A percentile compares a stretch with the other conserved stretches of the same genome.
Conservation (phyloP, 1,140 invertebrate species). For the Cylas formicarius region DNA sequence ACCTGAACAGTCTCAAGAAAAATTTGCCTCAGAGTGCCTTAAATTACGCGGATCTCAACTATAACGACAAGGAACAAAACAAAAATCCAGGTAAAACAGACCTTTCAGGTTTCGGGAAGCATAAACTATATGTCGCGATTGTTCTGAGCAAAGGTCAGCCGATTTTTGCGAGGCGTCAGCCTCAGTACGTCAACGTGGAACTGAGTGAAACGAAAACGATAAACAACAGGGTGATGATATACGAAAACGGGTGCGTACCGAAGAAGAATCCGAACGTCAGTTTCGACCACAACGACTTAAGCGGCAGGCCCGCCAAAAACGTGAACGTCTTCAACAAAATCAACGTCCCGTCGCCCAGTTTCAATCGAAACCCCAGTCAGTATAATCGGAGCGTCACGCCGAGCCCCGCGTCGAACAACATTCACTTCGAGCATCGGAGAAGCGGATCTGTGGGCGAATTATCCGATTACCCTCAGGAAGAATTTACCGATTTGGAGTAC, state of each 20-base stretch:
- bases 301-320: conserved; percentile 35
- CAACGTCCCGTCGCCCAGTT: conserved; percentile 46
- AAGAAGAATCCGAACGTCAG: conserved; percentile 35
- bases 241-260: conserved; percentile 37
- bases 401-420: conserved; percentile 29
- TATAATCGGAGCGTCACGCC: conserved; percentile 35
- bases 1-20: conserved; percentile 41
- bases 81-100: conserved; percentile 33
- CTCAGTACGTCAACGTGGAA: conserved; percentile 39
- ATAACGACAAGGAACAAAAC: conserved; percentile 35
- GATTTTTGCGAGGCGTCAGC: conserved; percentile 34
- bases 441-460: conserved; percentile 44
- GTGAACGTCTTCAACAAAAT: conserved; percentile 31
- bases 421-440: conserved; percentile 32
- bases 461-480: conserved; percentile 33
- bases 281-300: conserved; percentile 35
- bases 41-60: conserved; percentile 39
- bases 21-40: conserved; percentile 38
- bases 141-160: no score
- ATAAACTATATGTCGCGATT: neutral
- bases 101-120: no score
- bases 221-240: conserved; percentile 39
- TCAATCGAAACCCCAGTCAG: conserved; percentile 46
- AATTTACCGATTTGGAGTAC: conserved; percentile 42
- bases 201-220: conserved; percentile 38